Evolutionary conservation across 2,113 vertebrate species (phyloP).

Genomic region (Gyps fulvus): DNA sequence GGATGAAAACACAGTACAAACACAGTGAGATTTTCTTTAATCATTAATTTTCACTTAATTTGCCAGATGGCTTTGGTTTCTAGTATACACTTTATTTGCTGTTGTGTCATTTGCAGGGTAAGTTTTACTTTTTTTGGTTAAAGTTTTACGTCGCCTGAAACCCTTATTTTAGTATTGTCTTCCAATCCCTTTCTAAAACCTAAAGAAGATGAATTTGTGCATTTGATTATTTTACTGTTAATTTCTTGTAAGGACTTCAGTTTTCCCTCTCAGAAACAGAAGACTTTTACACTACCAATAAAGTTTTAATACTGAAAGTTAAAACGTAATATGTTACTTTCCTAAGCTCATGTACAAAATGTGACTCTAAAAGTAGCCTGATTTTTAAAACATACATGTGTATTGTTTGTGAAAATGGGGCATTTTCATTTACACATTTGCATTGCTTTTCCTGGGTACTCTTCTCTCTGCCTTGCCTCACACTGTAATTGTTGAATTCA

Average conservation of each 20-base stretch:
- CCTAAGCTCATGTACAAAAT: background rate
- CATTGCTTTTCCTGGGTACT: background rate
- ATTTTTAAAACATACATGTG: background rate
- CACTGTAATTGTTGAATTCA: background rate
- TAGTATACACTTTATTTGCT: constrained; percentile 9
- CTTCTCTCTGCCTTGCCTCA: background rate
- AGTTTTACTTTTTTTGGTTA: background rate
- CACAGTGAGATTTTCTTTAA: constrained; percentile 50
- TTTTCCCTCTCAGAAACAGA: background rate
- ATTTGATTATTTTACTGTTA: background rate
- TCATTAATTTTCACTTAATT: constrained; percentile 58
- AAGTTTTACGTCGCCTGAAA: background rate
- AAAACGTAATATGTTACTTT: background rate
- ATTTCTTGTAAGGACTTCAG: background rate
- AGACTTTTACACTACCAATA: background rate
- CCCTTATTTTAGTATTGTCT: background rate
- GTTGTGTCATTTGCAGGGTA: background rate
- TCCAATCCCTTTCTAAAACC: background rate
- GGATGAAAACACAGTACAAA: constrained; percentile 53
- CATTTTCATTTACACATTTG: background rate
- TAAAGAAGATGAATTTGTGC: background rate
- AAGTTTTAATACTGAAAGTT: background rate
- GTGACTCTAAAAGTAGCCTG: background rate
- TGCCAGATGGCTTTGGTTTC: constrained; percentile 41
- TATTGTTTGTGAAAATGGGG: background rate